Evolutionary conservation across 2,888 invertebrate genomes (phyloP).

Genomic region (Geotrupes spiniger): DNA sequence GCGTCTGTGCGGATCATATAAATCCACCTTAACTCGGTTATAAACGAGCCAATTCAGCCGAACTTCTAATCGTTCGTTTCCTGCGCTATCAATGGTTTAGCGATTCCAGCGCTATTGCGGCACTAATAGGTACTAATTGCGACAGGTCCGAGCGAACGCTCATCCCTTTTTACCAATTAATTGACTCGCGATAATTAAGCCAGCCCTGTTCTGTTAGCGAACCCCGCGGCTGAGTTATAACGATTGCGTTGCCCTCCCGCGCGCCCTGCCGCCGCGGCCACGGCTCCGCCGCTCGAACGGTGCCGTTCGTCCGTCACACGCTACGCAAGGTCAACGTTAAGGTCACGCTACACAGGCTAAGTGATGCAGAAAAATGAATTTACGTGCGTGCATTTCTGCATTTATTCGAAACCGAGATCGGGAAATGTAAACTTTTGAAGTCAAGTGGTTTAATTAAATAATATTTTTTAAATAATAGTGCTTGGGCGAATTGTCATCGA

Average conservation of each 20-base stretch:
- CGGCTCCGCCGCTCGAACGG: constrained; percentile 13
- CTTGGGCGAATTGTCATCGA: too few relatives aligned
- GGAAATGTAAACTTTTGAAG: too few relatives aligned
- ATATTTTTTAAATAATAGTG: too few relatives aligned
- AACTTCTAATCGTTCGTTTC: constrained; percentile 20
- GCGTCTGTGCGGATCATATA: too few relatives aligned
- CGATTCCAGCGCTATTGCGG: constrained; percentile 33
- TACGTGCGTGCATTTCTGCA: too few relatives aligned
- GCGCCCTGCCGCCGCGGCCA: constrained; percentile 10
- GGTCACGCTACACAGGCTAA: constrained; percentile 1
- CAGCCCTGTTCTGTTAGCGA: constrained; percentile 44
- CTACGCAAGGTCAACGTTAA: background rate
- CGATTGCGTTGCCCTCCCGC: constrained; percentile 32
- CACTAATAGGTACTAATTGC: constrained; percentile 44
- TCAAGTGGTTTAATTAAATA: too few relatives aligned
- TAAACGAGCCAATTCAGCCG: constrained; percentile 20
- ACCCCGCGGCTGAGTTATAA: constrained; percentile 39
- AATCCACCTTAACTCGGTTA: too few relatives aligned
- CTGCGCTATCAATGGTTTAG: constrained; percentile 30
- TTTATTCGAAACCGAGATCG: too few relatives aligned
- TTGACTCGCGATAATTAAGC: constrained; percentile 50
- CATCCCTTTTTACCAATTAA: constrained; percentile 47
- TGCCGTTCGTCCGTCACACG: constrained; percentile 13
- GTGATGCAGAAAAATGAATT: too few relatives aligned
- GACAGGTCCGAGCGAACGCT: constrained; percentile 38